Conservation (phyloP, 2,888 invertebrate species). For the Drosophila seclusa region DNA sequence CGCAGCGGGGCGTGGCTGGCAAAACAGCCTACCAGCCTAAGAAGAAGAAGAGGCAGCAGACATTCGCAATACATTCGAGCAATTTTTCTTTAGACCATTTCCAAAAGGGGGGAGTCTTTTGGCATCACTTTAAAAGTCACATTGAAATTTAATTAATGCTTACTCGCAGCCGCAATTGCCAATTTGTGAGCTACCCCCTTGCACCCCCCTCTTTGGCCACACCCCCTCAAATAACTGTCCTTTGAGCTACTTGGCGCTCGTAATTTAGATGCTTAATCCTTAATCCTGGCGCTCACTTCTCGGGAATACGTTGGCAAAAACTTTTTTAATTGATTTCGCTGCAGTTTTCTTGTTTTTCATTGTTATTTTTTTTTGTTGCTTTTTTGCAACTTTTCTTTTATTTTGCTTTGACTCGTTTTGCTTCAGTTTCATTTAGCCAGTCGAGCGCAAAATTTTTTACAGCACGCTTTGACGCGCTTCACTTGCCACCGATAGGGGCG, state of each 20-base stretch:
- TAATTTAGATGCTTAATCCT: slow-evolving; percentile 69
- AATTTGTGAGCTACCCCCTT: slow-evolving; percentile 28
- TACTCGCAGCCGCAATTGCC: slow-evolving; percentile 42
- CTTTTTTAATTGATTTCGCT: slow-evolving; percentile 75
- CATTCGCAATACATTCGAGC: slow-evolving; percentile 42
- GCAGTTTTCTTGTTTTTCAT: slow-evolving; percentile 28
- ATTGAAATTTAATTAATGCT: slow-evolving; percentile 68
- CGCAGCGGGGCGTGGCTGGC: slow-evolving; percentile 40
- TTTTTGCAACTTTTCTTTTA: slow-evolving; percentile 8
- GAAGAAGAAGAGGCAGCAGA: slow-evolving; percentile 6
- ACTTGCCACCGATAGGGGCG: neutral
- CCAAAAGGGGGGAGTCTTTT: neutral
- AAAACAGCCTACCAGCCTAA: slow-evolving; percentile 11
- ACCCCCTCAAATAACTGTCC: neutral
- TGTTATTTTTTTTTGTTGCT: slow-evolving; percentile 13
- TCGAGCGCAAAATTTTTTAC: slow-evolving; percentile 45
- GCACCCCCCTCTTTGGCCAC: neutral
- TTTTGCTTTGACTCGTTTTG: slow-evolving; percentile 29
- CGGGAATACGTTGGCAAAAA: slow-evolving; percentile 45
- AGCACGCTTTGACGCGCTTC: slow-evolving; percentile 54
- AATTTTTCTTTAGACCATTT: slow-evolving; percentile 26
- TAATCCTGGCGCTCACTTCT: slow-evolving; percentile 47
- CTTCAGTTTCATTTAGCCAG: slow-evolving; percentile 19
- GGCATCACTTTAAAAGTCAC: slow-evolving; percentile 29
- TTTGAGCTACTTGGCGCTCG: slow-evolving; percentile 35